phyloP scores from a whole-genome alignment of 1,140 invertebrate genomes.

The Leptopilina boulardi region DNA sequence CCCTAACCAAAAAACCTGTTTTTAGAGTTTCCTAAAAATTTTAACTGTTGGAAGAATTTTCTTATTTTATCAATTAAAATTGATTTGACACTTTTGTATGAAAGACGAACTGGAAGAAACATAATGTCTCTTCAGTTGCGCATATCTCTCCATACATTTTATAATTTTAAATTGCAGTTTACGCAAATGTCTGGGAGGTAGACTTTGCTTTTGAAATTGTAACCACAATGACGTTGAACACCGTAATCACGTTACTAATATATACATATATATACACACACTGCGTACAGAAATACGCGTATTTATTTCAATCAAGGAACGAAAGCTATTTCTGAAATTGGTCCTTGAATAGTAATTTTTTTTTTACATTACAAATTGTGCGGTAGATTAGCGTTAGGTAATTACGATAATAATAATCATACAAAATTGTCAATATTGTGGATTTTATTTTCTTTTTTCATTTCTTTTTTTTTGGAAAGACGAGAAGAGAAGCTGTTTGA shows the following conservation, averaged over 20 bases:
- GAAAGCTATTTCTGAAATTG: slow-evolving; percentile 17
- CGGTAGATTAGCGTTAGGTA: background rate
- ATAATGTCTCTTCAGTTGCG: background rate
- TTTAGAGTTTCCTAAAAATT: no score
- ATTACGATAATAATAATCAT: slow-evolving; percentile 1
- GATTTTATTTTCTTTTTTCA: slow-evolving; percentile 9
- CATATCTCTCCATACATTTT: background rate
- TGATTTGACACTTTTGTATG: background rate
- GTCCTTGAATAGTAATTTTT: background rate
- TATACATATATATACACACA: no score
- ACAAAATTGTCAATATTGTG: background rate
- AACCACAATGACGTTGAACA: slow-evolving; percentile 27
- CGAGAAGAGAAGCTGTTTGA: background rate
- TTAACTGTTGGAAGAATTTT: no score
- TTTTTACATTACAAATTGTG: background rate
- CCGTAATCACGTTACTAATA: slow-evolving; percentile 15
- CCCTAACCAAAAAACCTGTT: no score
- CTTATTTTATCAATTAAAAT: background rate
- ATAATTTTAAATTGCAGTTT: slow-evolving; percentile 20
- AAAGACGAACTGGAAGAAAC: background rate
- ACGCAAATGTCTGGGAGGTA: background rate
- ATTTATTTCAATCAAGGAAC: slow-evolving; percentile 17
- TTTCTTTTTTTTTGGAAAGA: background rate
- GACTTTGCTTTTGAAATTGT: slow-evolving; percentile 16
- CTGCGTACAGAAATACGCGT: background rate